Evolutionary conservation across 2,888 invertebrate species (phyloP).

Genomic region (Caenorhabditis parvicauda): DNA sequence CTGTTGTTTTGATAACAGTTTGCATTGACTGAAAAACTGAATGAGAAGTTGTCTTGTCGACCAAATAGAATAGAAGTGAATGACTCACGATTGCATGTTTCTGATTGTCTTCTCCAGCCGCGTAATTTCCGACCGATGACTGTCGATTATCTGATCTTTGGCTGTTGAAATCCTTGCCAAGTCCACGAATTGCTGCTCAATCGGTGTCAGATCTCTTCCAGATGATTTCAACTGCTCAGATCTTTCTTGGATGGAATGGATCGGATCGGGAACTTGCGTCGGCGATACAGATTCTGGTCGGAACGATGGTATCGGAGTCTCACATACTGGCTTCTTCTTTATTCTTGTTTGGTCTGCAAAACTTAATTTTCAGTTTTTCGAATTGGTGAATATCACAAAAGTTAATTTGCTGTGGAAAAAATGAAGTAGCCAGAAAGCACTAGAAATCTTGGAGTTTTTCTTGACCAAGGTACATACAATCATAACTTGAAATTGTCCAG

Average conservation of each 20-base stretch:
- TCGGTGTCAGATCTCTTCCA: constrained; percentile 25
- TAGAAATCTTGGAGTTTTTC: too few relatives aligned
- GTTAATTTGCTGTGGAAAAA: too few relatives aligned
- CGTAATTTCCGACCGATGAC: constrained; percentile 42
- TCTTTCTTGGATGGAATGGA: constrained; percentile 12
- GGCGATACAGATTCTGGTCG: too few relatives aligned
- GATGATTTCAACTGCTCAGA: constrained; percentile 10
- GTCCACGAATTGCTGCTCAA: constrained; percentile 57
- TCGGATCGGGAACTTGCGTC: too few relatives aligned
- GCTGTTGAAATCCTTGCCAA: constrained; percentile 50
- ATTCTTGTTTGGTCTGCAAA: background rate
- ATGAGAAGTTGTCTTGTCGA: background rate
- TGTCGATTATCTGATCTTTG: constrained; percentile 54
- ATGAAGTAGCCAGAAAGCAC: too few relatives aligned
- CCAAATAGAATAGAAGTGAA: too few relatives aligned
- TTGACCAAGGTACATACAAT: too few relatives aligned
- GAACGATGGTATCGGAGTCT: constrained; percentile 2
- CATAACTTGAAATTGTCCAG: too few relatives aligned
- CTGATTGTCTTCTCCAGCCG: constrained; percentile 26
- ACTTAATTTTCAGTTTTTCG: too few relatives aligned
- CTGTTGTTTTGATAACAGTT: background rate
- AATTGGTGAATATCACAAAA: too few relatives aligned
- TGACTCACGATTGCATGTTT: constrained; percentile 22
- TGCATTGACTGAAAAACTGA: too few relatives aligned
- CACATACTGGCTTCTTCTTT: background rate